A percentile compares a stretch with the other conserved stretches of the same genome.
Evolutionary conservation across 1,140 invertebrate genomes (phyloP).

Genomic region (Psix sp.): DNA sequence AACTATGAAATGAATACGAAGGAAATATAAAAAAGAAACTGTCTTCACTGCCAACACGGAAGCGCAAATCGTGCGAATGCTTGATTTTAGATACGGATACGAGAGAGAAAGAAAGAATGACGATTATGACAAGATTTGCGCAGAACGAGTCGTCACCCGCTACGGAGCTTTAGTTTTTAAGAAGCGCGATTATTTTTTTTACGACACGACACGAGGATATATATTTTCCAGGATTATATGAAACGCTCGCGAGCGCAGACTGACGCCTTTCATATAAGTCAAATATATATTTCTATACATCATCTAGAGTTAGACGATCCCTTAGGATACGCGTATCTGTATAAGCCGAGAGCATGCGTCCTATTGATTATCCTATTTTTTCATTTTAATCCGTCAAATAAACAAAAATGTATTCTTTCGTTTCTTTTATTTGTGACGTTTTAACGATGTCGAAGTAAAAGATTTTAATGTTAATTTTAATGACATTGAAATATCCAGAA

Average conservation of each 20-base stretch:
- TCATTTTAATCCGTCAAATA: too few species aligned
- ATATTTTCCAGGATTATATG: constrained; percentile 77
- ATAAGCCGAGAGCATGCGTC: constrained; percentile 59
- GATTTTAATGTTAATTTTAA: too few species aligned
- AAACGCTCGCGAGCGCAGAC: constrained; percentile 74
- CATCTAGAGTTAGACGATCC: constrained; percentile 71
- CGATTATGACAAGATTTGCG: constrained; percentile 66
- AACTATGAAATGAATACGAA: too few species aligned
- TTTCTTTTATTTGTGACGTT: too few species aligned
- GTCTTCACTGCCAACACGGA: constrained; percentile 73
- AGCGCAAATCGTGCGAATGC: neutral
- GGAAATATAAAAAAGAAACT: constrained; percentile 29
- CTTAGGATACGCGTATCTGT: constrained; percentile 59
- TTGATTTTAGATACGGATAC: too few species aligned
- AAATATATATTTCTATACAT: constrained; percentile 77
- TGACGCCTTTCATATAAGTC: constrained; percentile 77
- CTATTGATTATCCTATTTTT: neutral
- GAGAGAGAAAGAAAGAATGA: constrained; percentile 34
- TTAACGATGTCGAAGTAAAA: too few species aligned
- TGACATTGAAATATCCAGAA: too few species aligned
- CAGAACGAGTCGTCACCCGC: constrained; percentile 71
- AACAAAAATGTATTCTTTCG: too few species aligned
- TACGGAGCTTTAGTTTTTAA: constrained; percentile 76
- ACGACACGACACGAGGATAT: constrained; percentile 69
- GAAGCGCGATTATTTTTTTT: constrained; percentile 76